Base-by-base conservation (phyloP, 2,797 vertebrate genomes). In the Geotrypetes seraphini region DNA sequence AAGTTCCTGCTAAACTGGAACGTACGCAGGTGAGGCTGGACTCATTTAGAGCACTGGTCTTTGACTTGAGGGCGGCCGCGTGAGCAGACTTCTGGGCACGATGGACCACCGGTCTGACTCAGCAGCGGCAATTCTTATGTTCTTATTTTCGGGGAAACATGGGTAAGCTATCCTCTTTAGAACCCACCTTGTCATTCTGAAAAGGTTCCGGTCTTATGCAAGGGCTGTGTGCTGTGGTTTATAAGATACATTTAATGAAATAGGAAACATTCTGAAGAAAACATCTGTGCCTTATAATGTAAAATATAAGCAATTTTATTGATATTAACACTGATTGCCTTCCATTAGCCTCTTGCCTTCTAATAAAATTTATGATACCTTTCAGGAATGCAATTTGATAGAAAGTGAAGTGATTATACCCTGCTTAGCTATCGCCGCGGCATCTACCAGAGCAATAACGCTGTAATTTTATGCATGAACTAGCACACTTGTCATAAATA, bases 401-500 rank as follows among this genome's bases (percentile, higher is more conserved):
- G 77, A 80, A 81, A 81, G 72, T 69, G 68, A 79, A 80, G 73
- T 76, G 77, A 81, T 81, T 83, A 76, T 72, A 73, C 72, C 79
- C 78, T 63, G 72, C 78, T 81, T 81, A 75, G 82, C 77, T 83
- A 83, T 80, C 79, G 79, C 69, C 78, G 58, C 54, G 52, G 70
- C 63, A 80, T 78, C 75, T 77, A 71, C 79, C 75, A 76, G 53
- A 75, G 80, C 74, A 80, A 83, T 83, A 83, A 83, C 80, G 72
- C 50, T 3, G 75, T 81, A 83, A 85, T 85, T 85, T 85, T 85
- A 83, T 85, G 82, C 82, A 83, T 85, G 80, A 75, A 77, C 78
- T 77, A 73, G 70, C 79, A 80, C 78, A 78, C 85, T 78, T 79
- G 77, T 76, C 75, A 79, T 79, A 83, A 80, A 82, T 81, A 82